A percentile compares a stretch with the other conserved stretches of the same genome.
Evolutionary conservation across 2,113 vertebrate genomes (phyloP).

Genomic region (Campylomormyrus tamandua): DNA sequence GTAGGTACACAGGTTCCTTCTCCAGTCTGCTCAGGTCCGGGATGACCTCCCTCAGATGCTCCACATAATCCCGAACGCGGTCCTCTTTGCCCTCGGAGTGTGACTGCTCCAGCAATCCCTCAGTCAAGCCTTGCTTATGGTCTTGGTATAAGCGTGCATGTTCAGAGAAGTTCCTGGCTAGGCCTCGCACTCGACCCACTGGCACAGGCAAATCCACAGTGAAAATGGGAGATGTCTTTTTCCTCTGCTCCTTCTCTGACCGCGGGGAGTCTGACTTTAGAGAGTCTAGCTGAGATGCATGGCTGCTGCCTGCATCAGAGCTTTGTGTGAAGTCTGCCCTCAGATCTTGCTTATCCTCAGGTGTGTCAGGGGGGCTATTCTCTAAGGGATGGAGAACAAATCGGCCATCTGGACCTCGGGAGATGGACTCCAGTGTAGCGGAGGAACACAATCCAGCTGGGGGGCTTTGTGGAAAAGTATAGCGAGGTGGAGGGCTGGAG

Average conservation of each 20-base stretch:
- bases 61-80: constrained; percentile 7
- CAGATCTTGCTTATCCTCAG: constrained; percentile 29
- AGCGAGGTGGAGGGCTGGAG: constrained; percentile 27
- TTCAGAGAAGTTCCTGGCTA: constrained; percentile 25
- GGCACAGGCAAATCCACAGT: constrained; percentile 56
- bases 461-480: constrained; percentile 47
- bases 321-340: constrained; percentile 26
- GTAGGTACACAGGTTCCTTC: constrained; percentile 35
- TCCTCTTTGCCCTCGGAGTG: constrained; percentile 29
- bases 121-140: constrained; percentile 20
- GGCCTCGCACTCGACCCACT: constrained; percentile 20
- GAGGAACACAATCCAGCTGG: constrained; percentile 30
- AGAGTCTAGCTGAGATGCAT: constrained; percentile 35
- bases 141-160: constrained; percentile 21
- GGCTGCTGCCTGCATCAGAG: constrained; percentile 14
- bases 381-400: constrained; percentile 59
- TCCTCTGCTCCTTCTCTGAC: constrained; percentile 42
- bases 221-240: constrained; percentile 52
- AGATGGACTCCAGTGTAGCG: constrained; percentile 73
- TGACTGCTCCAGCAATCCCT: constrained; percentile 34
- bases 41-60: neutral
- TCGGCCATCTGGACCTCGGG: constrained; percentile 77
- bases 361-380: constrained; percentile 16
- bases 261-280: constrained; percentile 35
- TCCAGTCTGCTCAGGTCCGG: neutral